A percentile compares a stretch with the other conserved stretches of the same genome.
These are phyloP conservation scores for Diphyllodes magnificus DNA, from an alignment of 2,113 vertebrate species.

Conservation along the genomic window DNA sequence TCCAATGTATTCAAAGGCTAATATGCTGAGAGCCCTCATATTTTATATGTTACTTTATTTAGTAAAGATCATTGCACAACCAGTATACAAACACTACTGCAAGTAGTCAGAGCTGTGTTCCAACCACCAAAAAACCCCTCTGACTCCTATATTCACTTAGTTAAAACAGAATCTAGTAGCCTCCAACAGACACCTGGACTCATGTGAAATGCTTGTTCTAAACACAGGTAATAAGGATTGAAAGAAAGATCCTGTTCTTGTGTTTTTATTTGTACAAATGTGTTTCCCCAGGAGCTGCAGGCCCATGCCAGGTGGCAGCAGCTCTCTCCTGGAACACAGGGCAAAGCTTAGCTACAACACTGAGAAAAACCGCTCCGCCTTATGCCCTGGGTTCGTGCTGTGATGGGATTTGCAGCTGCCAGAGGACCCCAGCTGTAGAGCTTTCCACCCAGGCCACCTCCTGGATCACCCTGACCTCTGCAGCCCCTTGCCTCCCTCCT, in stretches of 20 bases:
- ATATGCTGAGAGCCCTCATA: not conserved
- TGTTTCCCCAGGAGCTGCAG: not conserved
- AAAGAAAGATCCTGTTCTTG: not conserved
- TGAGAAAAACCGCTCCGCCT: not conserved
- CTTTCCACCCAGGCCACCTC: not conserved
- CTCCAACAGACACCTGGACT: not conserved
- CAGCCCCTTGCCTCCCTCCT: not conserved
- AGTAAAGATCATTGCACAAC: not conserved
- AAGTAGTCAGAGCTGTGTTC: not conserved
- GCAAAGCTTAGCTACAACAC: not conserved
- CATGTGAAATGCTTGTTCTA: not conserved
- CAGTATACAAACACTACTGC: not conserved
- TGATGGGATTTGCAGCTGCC: not conserved
- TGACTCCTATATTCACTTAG: not conserved
- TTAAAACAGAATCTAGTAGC: not conserved
- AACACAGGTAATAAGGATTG: not conserved
- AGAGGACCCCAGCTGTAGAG: not conserved
- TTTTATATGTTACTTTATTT: not conserved
- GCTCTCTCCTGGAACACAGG: not conserved
- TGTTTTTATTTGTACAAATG: not conserved
- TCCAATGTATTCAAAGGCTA: not conserved
- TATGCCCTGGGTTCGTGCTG: fast-evolving
- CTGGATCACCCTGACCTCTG: not conserved
- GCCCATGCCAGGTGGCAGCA: not conserved
- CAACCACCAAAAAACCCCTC: not conserved